A percentile compares a stretch with the other conserved stretches of the same genome.
Conservation (phyloP, 2,888 invertebrate genomes). For the Trachelus stipa region DNA sequence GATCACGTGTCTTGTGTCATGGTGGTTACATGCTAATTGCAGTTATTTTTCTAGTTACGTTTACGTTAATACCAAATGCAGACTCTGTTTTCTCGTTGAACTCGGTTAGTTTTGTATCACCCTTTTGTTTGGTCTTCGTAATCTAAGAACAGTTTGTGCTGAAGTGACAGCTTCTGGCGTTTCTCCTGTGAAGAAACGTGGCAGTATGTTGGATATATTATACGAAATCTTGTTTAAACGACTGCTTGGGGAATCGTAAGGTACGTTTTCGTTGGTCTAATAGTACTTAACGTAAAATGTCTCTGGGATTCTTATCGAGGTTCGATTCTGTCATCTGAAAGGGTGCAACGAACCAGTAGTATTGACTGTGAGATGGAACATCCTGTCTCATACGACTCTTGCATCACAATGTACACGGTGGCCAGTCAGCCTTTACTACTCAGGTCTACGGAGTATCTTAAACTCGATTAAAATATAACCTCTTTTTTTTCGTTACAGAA, state of each 20-base stretch:
- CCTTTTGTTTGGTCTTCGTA: background rate
- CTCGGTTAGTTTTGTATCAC: background rate
- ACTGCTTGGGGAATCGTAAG: background rate
- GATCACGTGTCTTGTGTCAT: background rate
- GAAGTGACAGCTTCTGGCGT: background rate
- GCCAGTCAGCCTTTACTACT: background rate
- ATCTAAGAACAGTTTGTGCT: background rate
- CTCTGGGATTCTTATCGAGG: background rate
- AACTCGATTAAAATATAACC: background rate
- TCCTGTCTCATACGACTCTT: background rate
- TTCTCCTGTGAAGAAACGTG: no score
- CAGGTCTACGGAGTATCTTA: background rate
- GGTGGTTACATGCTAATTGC: background rate
- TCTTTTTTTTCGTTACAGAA: background rate
- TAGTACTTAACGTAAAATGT: background rate
- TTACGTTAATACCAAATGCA: background rate
- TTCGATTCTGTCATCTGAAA: background rate
- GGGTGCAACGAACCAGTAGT: background rate
- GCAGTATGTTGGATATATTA: no score
- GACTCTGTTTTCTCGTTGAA: background rate
- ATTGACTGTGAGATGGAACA: background rate
- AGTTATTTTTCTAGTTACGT: background rate
- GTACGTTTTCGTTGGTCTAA: background rate
- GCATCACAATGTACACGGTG: background rate
- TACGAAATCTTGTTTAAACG: background rate